Evolutionary conservation across 2,113 vertebrate genomes (phyloP), one percentile per base, ranked within the genome.

Genomic region (Montifringilla adamsi): DNA sequence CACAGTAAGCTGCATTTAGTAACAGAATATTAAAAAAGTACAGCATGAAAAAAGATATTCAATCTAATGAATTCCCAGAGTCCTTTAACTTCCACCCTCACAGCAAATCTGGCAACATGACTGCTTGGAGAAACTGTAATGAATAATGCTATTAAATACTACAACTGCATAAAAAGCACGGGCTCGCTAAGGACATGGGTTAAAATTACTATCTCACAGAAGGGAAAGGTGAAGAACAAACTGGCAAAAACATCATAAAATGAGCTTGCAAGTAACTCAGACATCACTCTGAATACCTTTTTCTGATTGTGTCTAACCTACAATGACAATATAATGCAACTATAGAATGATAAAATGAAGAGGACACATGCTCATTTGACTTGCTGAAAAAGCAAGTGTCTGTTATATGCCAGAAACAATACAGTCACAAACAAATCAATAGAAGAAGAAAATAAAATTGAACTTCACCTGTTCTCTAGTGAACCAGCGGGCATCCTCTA

Each of bases 401-500:
- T 95, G 62, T 77, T 95, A 47, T 66, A 90, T 72, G 83, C 86
- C 83, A 94, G 93, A 96, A 96, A 80, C 12, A 16, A 95, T 93
- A 96, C 66, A 94, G 82, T 94, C 92, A 96, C 80, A 95, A 86
- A 96, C 84, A 89, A 97, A 97, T 98, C 97, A 96, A 98, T 94
- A 97, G 66, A 75, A 97, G 91, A 95, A 95, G 87, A 94, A 97
- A 97, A 98, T 97, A 79, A 97, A 98, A 97, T 95, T 97, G 96
- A 98, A 97, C 95, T 96, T 97, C 84, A 99, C 99, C 98, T 99
- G 98, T 97, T 99, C 98, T 95, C 98, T 98, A 39, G 98, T 98
- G 97, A 99, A 99, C 99, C 99, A 99, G 35, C 96, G 97, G 75
- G 99, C 99, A 80, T 99, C 99, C 97, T 99, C 99, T 81, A 99